A percentile compares a stretch with the other conserved stretches of the same genome.
Conservation (phyloP, 2,797 vertebrate species). For the Diplodus sargus region DNA sequence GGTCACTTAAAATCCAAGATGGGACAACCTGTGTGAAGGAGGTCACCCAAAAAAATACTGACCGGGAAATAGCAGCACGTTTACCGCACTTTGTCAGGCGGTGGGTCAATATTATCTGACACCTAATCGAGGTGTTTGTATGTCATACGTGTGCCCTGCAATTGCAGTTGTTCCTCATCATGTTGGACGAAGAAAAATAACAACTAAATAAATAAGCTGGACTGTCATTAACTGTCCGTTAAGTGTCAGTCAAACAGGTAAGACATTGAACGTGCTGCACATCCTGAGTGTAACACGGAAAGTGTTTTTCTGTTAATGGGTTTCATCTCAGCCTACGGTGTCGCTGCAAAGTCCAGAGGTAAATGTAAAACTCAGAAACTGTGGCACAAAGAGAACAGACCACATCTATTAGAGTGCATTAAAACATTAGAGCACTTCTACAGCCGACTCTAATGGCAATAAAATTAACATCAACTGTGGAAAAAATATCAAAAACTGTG, state of each 20-base stretch:
- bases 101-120: slow-evolving; percentile 6
- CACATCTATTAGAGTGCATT: slow-evolving; percentile 15
- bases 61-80: background rate
- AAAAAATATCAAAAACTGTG: background rate
- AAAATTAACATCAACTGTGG: slow-evolving; percentile 9
- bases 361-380: slow-evolving; percentile 16
- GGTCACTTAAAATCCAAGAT: slow-evolving; percentile 8
- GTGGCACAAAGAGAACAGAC: slow-evolving; percentile 10
- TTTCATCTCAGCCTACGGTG: slow-evolving; percentile 25
- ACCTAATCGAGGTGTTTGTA: background rate
- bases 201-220: background rate
- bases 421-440: slow-evolving; percentile 7
- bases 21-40: background rate
- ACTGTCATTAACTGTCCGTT: background rate
- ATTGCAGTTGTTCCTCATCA: background rate
- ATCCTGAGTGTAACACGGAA: slow-evolving; percentile 2
- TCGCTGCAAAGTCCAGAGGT: slow-evolving; percentile 26
- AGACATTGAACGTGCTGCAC: slow-evolving; percentile 20
- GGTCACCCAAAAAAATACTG: slow-evolving; percentile 18
- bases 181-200: background rate
- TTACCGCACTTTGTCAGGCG: slow-evolving; percentile 19
- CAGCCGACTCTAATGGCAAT: slow-evolving; percentile 11
- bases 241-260: slow-evolving; percentile 11
- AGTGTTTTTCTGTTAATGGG: slow-evolving; percentile 32
- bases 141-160: background rate